A percentile compares a stretch with the other conserved stretches of the same genome.
Conservation (phyloP, 2,797 vertebrate species). For the Trematomus bernacchii region DNA sequence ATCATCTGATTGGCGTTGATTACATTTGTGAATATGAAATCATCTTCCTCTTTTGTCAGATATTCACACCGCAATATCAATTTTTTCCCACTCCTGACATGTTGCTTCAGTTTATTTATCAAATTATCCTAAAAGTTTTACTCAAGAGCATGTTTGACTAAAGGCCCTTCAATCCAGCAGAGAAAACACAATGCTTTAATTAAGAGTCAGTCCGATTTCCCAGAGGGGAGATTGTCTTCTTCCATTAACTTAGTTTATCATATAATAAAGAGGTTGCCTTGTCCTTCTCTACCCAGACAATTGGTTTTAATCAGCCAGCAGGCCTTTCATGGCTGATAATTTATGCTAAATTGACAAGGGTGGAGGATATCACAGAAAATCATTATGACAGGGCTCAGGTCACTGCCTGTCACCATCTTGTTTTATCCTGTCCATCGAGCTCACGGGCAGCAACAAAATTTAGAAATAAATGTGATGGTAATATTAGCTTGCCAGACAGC, state of each 20-base stretch:
- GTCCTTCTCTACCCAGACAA: slow-evolving; percentile 88
- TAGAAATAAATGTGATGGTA: slow-evolving; percentile 41
- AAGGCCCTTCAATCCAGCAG: slow-evolving; percentile 52
- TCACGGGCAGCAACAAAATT: slow-evolving; percentile 59
- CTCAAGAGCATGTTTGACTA: slow-evolving; percentile 58
- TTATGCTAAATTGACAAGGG: slow-evolving; percentile 88
- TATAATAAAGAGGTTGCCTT: slow-evolving; percentile 87
- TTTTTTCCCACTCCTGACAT: slow-evolving; percentile 7
- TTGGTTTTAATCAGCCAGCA: slow-evolving; percentile 90
- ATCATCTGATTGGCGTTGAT: slow-evolving; percentile 49
- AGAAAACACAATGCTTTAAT: slow-evolving; percentile 83
- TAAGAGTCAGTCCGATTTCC: slow-evolving; percentile 83
- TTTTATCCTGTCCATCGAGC: slow-evolving; percentile 63
- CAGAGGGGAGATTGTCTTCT: slow-evolving; percentile 83
- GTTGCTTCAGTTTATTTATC: slow-evolving; percentile 33
- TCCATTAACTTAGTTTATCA: slow-evolving; percentile 88
- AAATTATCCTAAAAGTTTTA: slow-evolving; percentile 52
- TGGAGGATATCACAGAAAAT: slow-evolving; percentile 85
- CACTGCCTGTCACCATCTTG: slow-evolving; percentile 76
- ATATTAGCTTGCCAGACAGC: neutral
- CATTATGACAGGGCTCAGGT: slow-evolving; percentile 83
- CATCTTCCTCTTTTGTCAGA: slow-evolving; percentile 10
- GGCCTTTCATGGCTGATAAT: slow-evolving; percentile 86
- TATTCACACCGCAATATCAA: slow-evolving; percentile 31
- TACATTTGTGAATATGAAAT: slow-evolving; percentile 33